Conservation (phyloP, 1,140 invertebrate species). For the Chlorops oryzae region DNA sequence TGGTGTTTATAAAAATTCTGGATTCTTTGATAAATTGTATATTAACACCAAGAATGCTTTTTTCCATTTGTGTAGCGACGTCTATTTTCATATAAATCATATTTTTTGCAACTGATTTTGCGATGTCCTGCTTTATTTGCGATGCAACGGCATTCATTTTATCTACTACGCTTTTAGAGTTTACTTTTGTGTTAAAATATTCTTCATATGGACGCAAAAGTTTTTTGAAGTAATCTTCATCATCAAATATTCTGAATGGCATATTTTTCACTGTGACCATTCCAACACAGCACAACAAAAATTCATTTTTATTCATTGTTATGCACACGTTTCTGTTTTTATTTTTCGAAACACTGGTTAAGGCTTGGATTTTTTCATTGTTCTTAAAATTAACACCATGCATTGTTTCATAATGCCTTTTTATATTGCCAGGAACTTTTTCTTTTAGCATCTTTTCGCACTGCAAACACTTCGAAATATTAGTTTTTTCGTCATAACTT, state of each 20-base stretch:
- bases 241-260: slow-evolving; percentile 9
- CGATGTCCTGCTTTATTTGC: not conserved
- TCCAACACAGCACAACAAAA: slow-evolving; percentile 12
- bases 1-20: too few species aligned
- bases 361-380: not conserved
- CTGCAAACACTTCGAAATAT: slow-evolving; percentile 1
- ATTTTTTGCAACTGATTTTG: too few species aligned
- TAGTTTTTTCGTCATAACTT: not conserved
- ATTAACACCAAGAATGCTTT: too few species aligned
- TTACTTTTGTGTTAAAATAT: slow-evolving; percentile 1
- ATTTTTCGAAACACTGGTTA: too few species aligned
- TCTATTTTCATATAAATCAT: too few species aligned
- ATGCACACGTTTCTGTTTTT: not conserved
- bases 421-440: slow-evolving; percentile 3
- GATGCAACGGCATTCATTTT: not conserved
- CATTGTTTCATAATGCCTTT: slow-evolving; percentile 5
- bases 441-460: not conserved
- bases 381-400: slow-evolving; percentile 2
- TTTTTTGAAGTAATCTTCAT: slow-evolving; percentile 7
- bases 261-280: slow-evolving; percentile 6
- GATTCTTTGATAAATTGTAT: too few species aligned
- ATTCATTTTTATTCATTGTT: not conserved
- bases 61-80: too few species aligned
- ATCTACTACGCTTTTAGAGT: slow-evolving; percentile 1
- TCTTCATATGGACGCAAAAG: slow-evolving; percentile 4